These are phyloP conservation scores for Eueremaeus valkanovi DNA, from an alignment of 2,888 invertebrate genomes.

Conservation along the genomic window DNA sequence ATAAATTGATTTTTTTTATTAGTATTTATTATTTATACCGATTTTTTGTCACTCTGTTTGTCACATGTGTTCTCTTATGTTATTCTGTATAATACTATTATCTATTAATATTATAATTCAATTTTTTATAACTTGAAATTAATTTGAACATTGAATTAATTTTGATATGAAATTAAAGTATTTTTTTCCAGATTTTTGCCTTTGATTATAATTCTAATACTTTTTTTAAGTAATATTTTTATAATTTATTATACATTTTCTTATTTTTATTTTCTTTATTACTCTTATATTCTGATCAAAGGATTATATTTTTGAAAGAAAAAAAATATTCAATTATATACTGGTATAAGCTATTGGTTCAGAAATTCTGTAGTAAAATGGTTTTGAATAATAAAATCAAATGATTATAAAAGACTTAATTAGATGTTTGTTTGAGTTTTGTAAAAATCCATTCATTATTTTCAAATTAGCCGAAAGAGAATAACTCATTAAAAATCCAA, in stretches of 20 bases:
- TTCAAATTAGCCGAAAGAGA: constrained; percentile 15
- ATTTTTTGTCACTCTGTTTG: too few relatives aligned
- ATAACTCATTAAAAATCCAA: constrained; percentile 17
- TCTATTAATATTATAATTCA: not conserved
- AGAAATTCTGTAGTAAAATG: not conserved
- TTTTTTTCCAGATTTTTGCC: too few relatives aligned
- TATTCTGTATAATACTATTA: too few relatives aligned
- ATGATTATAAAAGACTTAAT: constrained; percentile 26
- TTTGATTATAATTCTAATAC: not conserved
- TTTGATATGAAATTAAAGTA: not conserved
- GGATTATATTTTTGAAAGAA: not conserved
- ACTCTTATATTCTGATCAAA: not conserved
- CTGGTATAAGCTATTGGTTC: too few relatives aligned
- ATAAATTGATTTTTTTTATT: too few relatives aligned
- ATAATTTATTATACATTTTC: not conserved
- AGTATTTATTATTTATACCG: too few relatives aligned
- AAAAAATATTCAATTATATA: too few relatives aligned
- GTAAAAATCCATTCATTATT: constrained; percentile 5
- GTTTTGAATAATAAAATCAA: constrained; percentile 21
- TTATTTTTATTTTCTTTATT: not conserved
- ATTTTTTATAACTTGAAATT: not conserved
- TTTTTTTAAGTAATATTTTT: too few relatives aligned
- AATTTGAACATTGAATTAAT: constrained; percentile 17
- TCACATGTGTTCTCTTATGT: too few relatives aligned
- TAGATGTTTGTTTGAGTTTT: not conserved